Evolutionary conservation across 2,888 invertebrate genomes (phyloP).

Genomic region (Nomada fabriciana): DNA sequence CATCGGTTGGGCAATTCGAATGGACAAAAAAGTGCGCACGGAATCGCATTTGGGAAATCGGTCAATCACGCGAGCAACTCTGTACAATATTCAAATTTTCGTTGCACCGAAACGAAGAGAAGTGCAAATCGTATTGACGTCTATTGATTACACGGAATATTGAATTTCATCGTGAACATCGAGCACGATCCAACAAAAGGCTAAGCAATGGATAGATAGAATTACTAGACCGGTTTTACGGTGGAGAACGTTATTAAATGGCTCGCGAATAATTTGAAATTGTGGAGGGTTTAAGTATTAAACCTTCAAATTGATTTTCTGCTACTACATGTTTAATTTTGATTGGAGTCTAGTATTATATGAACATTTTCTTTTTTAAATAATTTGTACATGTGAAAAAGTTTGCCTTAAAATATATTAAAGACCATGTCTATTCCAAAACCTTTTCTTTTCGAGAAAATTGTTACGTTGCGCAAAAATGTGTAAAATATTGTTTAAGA

Average conservation of each 20-base stretch:
- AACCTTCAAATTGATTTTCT: neutral
- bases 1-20: conserved; percentile 15
- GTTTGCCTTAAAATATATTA: no score
- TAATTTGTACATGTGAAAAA: no score
- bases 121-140: conserved; percentile 45
- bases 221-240: conserved; percentile 61
- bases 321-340: neutral
- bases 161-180: conserved; percentile 54
- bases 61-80: neutral
- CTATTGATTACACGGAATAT: conserved; percentile 58
- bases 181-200: conserved; percentile 45
- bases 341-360: neutral
- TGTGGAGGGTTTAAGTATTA: neutral
- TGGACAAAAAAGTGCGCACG: neutral
- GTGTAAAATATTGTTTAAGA: neutral
- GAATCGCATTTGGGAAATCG: neutral
- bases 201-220: conserved; percentile 56
- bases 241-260: conserved; percentile 29
- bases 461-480: no score
- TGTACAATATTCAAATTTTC: neutral
- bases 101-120: neutral
- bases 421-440: no score
- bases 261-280: conserved; percentile 23
- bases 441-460: no score
- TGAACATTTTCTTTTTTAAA: no score